These are phyloP conservation scores for Leucophenga maculata DNA, from an alignment of 2,888 invertebrate genomes.

Conservation along the genomic window DNA sequence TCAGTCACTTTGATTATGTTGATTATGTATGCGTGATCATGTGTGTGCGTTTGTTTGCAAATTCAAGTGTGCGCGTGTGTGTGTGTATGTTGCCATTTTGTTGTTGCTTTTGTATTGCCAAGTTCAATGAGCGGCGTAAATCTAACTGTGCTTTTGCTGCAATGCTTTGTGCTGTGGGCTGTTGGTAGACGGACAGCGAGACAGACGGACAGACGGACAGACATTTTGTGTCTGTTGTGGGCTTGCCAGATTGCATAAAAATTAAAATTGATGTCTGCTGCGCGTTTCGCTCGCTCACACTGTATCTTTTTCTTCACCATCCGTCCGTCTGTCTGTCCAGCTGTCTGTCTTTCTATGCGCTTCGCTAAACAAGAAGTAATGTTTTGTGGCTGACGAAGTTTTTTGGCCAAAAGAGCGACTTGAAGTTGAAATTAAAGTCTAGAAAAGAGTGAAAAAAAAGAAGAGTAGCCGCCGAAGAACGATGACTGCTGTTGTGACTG, in stretches of 20 bases:
- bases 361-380: conserved; percentile 24
- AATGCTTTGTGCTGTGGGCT: conserved; percentile 46
- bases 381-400: conserved; percentile 3
- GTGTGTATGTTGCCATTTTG: conserved; percentile 21
- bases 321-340: background rate
- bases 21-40: conserved; percentile 44
- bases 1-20: conserved; percentile 42
- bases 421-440: background rate
- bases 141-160: conserved; percentile 18
- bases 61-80: conserved; percentile 35
- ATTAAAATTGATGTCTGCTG: conserved; percentile 17
- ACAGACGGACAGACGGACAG: too few relatives aligned
- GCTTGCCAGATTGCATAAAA: conserved; percentile 24
- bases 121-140: conserved; percentile 22
- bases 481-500: conserved; percentile 40
- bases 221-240: background rate
- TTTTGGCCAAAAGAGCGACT: conserved; percentile 12
- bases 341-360: background rate
- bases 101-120: conserved; percentile 17
- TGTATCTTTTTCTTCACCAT: too few relatives aligned
- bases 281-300: too few relatives aligned
- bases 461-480: background rate
- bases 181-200: conserved; percentile 30
- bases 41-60: conserved; percentile 29
- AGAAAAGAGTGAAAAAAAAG: background rate